A percentile compares a stretch with the other conserved stretches of the same genome.
Evolutionary conservation across 2,113 vertebrate genomes (phyloP).

Genomic region (Bothrops jararaca): DNA sequence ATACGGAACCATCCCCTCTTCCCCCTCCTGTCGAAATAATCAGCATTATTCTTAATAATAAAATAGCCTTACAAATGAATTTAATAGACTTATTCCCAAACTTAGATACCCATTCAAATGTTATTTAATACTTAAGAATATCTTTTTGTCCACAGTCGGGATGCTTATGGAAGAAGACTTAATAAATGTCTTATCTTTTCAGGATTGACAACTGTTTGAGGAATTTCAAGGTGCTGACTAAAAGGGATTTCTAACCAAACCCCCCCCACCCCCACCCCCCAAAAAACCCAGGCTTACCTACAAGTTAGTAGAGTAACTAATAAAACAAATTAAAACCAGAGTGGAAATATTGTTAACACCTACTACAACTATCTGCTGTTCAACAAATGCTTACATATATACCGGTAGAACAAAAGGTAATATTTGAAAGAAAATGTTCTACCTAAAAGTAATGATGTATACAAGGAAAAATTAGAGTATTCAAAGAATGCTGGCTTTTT

Average conservation of each 20-base stretch:
- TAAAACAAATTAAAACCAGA: neutral
- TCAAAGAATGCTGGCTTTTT: neutral
- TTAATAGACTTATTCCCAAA: neutral
- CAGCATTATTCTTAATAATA: too few species aligned
- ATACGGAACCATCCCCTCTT: too few species aligned
- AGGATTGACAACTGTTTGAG: neutral
- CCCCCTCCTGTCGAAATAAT: too few species aligned
- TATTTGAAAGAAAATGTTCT: neutral
- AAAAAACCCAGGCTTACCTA: neutral
- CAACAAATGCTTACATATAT: neutral
- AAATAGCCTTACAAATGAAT: neutral
- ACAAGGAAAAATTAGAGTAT: neutral
- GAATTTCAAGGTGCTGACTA: neutral
- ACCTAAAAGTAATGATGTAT: neutral
- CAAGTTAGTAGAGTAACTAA: neutral
- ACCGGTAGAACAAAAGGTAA: neutral
- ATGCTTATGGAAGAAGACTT: neutral
- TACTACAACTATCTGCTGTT: conserved; percentile 1
- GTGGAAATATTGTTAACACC: neutral
- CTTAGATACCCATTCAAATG: neutral
- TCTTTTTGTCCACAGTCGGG: neutral
- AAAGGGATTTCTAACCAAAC: neutral
- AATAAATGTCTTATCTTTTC: neutral
- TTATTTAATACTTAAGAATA: neutral
- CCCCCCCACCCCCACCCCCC: too few species aligned